phyloP scores from a whole-genome alignment of 2,797 vertebrate species.

The Typhlichthys subterraneus region DNA sequence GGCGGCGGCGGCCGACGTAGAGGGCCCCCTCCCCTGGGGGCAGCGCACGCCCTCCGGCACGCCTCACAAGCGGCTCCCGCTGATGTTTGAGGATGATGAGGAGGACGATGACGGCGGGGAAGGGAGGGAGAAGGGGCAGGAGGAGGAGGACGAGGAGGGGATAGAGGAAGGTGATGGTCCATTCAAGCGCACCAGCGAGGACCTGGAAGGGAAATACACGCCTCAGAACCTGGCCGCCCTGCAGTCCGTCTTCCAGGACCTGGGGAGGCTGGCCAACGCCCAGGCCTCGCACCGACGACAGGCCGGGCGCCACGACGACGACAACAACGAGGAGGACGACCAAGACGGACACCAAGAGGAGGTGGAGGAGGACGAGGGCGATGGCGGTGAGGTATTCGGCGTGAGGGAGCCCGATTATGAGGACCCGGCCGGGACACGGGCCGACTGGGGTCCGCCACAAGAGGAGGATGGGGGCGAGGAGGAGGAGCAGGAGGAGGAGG shows the following conservation, averaged over 20 bases:
- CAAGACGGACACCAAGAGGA: conserved; percentile 77
- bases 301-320: conserved; percentile 77
- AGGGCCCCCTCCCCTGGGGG: conserved; percentile 13
- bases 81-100: conserved; percentile 82
- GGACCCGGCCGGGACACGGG: conserved; percentile 81
- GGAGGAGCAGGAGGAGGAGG: conserved; percentile 80
- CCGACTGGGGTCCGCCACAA: conserved; percentile 83
- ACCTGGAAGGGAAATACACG: conserved; percentile 92
- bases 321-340: conserved; percentile 74
- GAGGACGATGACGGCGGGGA: conserved; percentile 55
- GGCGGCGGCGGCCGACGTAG: not conserved
- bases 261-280: conserved; percentile 83
- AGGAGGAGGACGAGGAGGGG: conserved; percentile 2
- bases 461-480: conserved; percentile 84
- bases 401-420: conserved; percentile 85
- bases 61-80: conserved; percentile 76
- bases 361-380: conserved; percentile 75
- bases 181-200: conserved; percentile 92
- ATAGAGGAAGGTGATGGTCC: conserved; percentile 70
- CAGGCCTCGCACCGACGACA: conserved; percentile 78
- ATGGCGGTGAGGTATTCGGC: conserved; percentile 83
- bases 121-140: conserved; percentile 37
- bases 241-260: conserved; percentile 93
- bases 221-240: conserved; percentile 93
- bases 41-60: conserved; percentile 69